Conservation (phyloP, 2,888 invertebrate genomes). For the Erebia aethiops region DNA sequence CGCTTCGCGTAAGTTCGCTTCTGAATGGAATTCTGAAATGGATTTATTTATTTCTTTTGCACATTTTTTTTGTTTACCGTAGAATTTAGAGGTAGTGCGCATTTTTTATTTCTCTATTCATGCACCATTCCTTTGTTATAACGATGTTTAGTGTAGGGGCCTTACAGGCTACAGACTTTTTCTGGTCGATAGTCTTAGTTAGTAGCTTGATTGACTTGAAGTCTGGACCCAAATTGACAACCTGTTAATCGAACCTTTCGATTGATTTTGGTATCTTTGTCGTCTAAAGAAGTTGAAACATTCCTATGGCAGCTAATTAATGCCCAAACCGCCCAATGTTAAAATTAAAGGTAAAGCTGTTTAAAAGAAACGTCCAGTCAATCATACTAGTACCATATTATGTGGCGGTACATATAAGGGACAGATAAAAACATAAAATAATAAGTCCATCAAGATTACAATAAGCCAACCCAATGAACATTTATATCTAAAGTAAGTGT, state of each 20-base stretch:
- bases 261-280: neutral
- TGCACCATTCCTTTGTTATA: slow-evolving; percentile 74
- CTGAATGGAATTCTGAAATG: slow-evolving; percentile 50
- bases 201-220: too few relatives aligned
- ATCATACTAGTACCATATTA: too few relatives aligned
- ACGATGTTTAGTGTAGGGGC: slow-evolving; percentile 31
- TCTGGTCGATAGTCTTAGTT: neutral
- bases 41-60: slow-evolving; percentile 65
- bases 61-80: slow-evolving; percentile 59
- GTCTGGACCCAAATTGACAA: too few relatives aligned
- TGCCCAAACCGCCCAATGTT: neutral
- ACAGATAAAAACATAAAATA: too few relatives aligned
- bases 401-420: too few relatives aligned
- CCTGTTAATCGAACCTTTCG: neutral
- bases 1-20: slow-evolving; percentile 80
- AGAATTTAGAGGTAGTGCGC: slow-evolving; percentile 69
- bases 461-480: too few relatives aligned
- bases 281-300: neutral
- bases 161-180: slow-evolving; percentile 5
- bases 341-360: neutral
- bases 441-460: too few relatives aligned
- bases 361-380: neutral
- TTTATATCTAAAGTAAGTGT: too few relatives aligned
- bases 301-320: neutral
- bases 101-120: slow-evolving; percentile 61